These are phyloP conservation scores for Perognathus longimembris DNA, from an alignment of 2,113 vertebrate genomes.

Conservation along the genomic window DNA sequence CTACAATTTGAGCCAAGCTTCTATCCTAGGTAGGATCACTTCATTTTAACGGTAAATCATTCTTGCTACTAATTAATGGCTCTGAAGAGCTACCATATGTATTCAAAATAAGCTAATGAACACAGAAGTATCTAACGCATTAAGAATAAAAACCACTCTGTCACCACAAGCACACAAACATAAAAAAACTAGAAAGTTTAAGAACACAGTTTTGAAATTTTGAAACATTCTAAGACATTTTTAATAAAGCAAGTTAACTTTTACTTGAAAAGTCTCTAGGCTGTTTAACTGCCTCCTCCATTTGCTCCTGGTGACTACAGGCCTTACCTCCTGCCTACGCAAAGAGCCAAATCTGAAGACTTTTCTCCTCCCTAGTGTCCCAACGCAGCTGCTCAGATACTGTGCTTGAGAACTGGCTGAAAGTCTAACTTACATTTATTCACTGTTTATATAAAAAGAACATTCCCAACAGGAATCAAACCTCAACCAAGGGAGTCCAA, in stretches of 20 bases:
- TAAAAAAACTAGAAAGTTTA: background rate
- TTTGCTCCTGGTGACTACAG: background rate
- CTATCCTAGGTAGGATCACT: background rate
- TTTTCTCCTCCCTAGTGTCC: background rate
- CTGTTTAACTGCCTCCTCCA: background rate
- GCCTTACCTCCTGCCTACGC: slow-evolving; percentile 63
- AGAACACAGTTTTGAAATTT: background rate
- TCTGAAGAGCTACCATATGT: background rate
- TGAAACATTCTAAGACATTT: slow-evolving; percentile 9
- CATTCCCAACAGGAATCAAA: slow-evolving; percentile 78
- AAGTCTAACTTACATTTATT: slow-evolving; percentile 77
- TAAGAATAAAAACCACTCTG: slow-evolving; percentile 44
- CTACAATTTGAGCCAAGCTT: background rate
- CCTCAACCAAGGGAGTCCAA: slow-evolving; percentile 56
- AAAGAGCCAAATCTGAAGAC: rapidly evolving
- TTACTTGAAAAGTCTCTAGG: slow-evolving; percentile 12
- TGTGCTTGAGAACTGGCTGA: slow-evolving; percentile 37
- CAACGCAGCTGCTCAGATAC: background rate
- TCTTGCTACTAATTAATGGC: background rate
- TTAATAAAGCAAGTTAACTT: slow-evolving; percentile 34
- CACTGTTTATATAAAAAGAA: slow-evolving; percentile 81
- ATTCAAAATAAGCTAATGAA: slow-evolving; percentile 25
- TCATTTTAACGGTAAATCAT: slow-evolving; percentile 5
- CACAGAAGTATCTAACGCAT: background rate
- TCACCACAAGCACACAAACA: background rate